These are phyloP conservation scores for Sebastolobus alascanus DNA, from an alignment of 2,797 vertebrate genomes.

Conservation along the genomic window DNA sequence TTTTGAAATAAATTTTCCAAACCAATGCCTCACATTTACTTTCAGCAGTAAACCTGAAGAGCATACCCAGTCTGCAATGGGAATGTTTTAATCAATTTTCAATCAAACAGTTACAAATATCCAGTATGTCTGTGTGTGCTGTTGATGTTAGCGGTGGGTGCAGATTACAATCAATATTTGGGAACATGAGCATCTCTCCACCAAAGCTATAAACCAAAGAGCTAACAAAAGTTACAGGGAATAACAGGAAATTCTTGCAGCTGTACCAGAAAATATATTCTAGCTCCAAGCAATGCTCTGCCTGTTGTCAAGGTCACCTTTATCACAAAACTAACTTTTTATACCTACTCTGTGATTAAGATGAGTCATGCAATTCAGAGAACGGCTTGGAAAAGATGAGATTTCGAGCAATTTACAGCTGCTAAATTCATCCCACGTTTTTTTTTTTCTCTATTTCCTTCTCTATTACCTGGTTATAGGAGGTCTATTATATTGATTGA, in stretches of 20 bases:
- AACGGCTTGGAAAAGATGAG: not conserved
- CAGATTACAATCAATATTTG: slow-evolving; percentile 29
- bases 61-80: not conserved
- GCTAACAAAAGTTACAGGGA: not conserved
- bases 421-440: not conserved
- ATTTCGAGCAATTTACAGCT: not conserved
- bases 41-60: not conserved
- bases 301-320: slow-evolving; percentile 14
- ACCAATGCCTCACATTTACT: slow-evolving; percentile 10
- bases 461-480: not conserved
- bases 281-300: not conserved
- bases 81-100: slow-evolving; percentile 17
- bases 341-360: slow-evolving; percentile 7
- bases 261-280: slow-evolving; percentile 12
- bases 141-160: not conserved
- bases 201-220: slow-evolving; percentile 12
- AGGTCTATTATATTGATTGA: not conserved
- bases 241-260: slow-evolving; percentile 1
- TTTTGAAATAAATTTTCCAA: not conserved
- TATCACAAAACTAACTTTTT: not conserved
- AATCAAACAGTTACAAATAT: not conserved
- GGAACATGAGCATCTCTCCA: slow-evolving; percentile 4
- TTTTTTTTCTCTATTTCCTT: not conserved
- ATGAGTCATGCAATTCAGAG: not conserved
- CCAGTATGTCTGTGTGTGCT: not conserved